Evolutionary conservation across 1,140 invertebrate genomes (phyloP), one percentile per base, ranked within the genome.

Genomic region (Ctenoplectra terminalis): DNA sequence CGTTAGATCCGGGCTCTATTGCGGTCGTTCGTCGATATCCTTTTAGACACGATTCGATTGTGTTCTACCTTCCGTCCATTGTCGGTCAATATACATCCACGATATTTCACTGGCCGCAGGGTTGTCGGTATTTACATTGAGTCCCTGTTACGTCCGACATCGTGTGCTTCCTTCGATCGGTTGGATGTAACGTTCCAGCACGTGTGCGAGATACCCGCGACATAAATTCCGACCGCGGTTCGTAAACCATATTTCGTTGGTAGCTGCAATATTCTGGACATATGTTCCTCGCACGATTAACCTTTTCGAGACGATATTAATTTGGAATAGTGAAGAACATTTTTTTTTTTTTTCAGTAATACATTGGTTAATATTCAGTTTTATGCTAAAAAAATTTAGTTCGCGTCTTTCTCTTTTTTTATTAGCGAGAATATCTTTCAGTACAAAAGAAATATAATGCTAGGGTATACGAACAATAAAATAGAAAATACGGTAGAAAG

Each of bases 211-310:
- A 58, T 76, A 82, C 71, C 52, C 70, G 69, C 79, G 74, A 82
- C 63, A 64, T 70, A 73, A 85, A 86, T 85, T 85, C 63, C 60
- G 23, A 20, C 79, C n/a, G 26, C 75, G 73, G 58, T 60, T 66
- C 80, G 54, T 73, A 83, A 82, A 66, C 54, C 60, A 66, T 73
- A 58, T 82, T 78, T 50, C 60, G 52, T 40, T 77, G 26, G 26
- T 74, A n/a, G 15, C 43, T 40, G 64, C 54, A 29, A 58, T 43
- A 6, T 23, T 3, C 13, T 40, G 73, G 37, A 66, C 37, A 20
- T 23, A 23, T 23, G 3, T 20, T 20, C 50, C 50, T 6, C 50
- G 5, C 40, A 2, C 34, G 0, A 13, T 15, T 17, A 11, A 7
- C 29, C 20, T 13, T 15, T 0, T 50, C 5, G 15, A 1, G 48